Conservation (phyloP, 1,140 invertebrate species). For the Cydia amplana region DNA sequence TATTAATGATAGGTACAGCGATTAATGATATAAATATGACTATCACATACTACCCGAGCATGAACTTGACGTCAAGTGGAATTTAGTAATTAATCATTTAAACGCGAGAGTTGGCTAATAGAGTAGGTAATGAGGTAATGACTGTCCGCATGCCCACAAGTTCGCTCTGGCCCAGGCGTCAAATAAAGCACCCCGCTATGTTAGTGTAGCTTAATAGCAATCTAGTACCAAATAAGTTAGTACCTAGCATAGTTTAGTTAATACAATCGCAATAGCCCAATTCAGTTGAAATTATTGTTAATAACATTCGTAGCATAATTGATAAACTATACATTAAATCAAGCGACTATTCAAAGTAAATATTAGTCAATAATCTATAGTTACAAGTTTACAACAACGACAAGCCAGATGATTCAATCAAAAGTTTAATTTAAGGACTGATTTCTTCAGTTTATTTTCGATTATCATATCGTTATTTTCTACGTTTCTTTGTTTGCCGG, state of each 20-base stretch:
- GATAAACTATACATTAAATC: too few relatives aligned
- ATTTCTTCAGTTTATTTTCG: too few relatives aligned
- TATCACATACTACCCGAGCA: not conserved
- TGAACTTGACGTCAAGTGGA: conserved; percentile 20
- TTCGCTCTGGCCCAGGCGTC: not conserved
- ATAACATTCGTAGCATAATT: too few relatives aligned
- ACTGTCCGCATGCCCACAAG: not conserved
- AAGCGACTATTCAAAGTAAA: too few relatives aligned
- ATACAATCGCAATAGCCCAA: not conserved
- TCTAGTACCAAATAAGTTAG: too few relatives aligned
- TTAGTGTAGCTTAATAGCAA: not conserved
- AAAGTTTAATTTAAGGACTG: too few relatives aligned
- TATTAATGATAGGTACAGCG: not conserved
- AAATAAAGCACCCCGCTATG: not conserved
- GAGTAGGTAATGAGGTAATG: not conserved
- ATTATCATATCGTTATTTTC: too few relatives aligned
- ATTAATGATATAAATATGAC: not conserved
- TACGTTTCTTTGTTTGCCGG: too few relatives aligned
- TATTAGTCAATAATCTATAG: too few relatives aligned
- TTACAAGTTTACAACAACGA: too few relatives aligned
- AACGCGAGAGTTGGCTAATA: conserved; percentile 1
- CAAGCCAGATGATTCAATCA: too few relatives aligned
- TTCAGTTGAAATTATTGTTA: too few relatives aligned
- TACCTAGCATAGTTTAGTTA: not conserved
- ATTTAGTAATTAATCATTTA: conserved; percentile 27